Conservation (phyloP, 2,888 invertebrate genomes). For the Deilephila elpenor region DNA sequence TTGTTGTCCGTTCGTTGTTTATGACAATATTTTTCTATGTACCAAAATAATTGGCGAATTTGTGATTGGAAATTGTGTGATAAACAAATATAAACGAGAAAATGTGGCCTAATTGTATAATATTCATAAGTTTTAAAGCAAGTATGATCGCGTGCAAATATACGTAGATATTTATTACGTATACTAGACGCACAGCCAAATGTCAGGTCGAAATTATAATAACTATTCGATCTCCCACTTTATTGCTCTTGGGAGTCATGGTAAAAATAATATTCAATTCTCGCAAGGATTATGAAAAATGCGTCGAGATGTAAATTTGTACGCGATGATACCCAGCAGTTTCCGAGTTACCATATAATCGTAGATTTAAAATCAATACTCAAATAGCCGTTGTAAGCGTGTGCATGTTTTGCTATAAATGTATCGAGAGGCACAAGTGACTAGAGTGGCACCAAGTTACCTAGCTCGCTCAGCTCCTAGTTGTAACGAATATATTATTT, state of each 20-base stretch:
- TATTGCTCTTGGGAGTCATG: too few relatives aligned
- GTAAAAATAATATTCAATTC: too few relatives aligned
- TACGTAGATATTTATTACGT: neutral
- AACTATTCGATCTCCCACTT: neutral
- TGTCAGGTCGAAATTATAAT: too few relatives aligned
- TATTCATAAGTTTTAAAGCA: constrained; percentile 8
- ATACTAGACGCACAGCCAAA: neutral
- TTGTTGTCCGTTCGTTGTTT: constrained; percentile 30
- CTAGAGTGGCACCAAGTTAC: neutral
- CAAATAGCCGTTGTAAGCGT: constrained; percentile 14
- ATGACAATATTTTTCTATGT: constrained; percentile 27
- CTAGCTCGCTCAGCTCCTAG: constrained; percentile 5
- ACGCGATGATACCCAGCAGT: neutral
- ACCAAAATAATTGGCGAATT: constrained; percentile 36
- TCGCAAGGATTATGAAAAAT: too few relatives aligned
- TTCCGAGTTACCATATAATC: constrained; percentile 1
- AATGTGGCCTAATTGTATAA: constrained; percentile 67
- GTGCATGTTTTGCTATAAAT: constrained; percentile 22
- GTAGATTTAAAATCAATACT: constrained; percentile 6
- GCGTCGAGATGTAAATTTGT: neutral
- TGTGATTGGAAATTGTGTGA: constrained; percentile 56
- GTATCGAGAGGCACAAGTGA: constrained; percentile 13
- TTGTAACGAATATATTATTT: constrained; percentile 23
- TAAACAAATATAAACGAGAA: constrained; percentile 62
- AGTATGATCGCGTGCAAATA: neutral